phyloP scores from a whole-genome alignment of 2,113 vertebrate species.

The Prunella fulvescens region DNA sequence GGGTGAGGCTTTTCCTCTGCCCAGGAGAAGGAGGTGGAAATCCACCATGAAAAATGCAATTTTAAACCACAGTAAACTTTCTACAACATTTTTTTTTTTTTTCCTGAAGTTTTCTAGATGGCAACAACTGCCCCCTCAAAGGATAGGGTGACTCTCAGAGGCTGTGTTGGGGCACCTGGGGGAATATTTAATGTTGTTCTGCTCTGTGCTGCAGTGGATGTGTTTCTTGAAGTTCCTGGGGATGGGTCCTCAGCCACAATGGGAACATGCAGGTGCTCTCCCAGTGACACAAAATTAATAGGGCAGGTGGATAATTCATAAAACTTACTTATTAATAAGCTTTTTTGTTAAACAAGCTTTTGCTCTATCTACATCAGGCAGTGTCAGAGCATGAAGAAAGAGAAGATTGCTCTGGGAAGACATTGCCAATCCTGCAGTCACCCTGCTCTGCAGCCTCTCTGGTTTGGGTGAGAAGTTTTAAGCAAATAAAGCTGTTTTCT shows the following conservation, averaged over 20 bases:
- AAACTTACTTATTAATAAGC: background rate
- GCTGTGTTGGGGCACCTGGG: background rate
- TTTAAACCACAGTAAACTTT: background rate
- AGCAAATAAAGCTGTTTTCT: background rate
- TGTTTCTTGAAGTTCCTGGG: background rate
- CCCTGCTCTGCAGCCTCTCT: background rate
- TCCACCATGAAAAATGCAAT: background rate
- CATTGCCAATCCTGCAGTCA: background rate
- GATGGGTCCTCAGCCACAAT: rapidly evolving
- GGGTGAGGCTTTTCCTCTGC: background rate
- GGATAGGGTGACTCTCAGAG: background rate
- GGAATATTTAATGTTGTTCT: rapidly evolving
- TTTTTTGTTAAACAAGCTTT: background rate
- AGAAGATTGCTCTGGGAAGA: background rate
- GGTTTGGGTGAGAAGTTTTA: background rate
- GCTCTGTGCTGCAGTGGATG: rapidly evolving
- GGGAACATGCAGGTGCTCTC: background rate
- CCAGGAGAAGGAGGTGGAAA: background rate
- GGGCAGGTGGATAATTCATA: no score
- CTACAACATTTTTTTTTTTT: rapidly evolving
- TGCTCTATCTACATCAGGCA: rapidly evolving
- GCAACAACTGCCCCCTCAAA: background rate
- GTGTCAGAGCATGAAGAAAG: background rate
- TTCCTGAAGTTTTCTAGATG: background rate
- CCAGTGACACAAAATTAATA: background rate